phyloP scores from a whole-genome alignment of 2,888 invertebrate genomes.

The Drosophila setosimentum region DNA sequence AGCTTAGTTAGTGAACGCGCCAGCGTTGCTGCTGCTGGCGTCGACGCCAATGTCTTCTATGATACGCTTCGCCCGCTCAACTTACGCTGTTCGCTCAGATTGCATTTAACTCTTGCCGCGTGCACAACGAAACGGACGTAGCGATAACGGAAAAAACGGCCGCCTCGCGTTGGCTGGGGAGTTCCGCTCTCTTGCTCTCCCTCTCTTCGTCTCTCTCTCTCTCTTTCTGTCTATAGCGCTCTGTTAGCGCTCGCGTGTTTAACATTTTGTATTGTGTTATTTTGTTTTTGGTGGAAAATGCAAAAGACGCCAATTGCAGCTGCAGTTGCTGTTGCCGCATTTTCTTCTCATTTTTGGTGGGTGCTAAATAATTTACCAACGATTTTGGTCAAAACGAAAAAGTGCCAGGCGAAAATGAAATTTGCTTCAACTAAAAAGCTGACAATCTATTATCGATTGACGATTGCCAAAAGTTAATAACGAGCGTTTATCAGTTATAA shows the following conservation, averaged over 20 bases:
- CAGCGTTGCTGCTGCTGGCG: slow-evolving; percentile 43
- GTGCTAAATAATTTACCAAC: slow-evolving; percentile 56
- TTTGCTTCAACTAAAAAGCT: slow-evolving; percentile 16
- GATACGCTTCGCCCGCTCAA: slow-evolving; percentile 46
- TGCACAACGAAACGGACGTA: slow-evolving; percentile 64
- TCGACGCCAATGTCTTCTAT: slow-evolving; percentile 41
- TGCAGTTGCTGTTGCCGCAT: slow-evolving; percentile 40
- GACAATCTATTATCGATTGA: slow-evolving; percentile 52
- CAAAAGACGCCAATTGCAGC: slow-evolving; percentile 58
- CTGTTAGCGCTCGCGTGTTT: slow-evolving; percentile 31
- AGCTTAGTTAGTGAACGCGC: slow-evolving; percentile 30
- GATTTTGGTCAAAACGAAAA: slow-evolving; percentile 44
- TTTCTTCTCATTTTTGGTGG: slow-evolving; percentile 47
- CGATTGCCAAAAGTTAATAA: slow-evolving; percentile 13
- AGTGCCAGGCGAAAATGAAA: slow-evolving; percentile 56
- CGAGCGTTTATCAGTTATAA: slow-evolving; percentile 61
- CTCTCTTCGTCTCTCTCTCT: slow-evolving; percentile 3
- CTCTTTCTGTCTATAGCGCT: too few species aligned
- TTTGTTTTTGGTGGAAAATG: slow-evolving; percentile 59
- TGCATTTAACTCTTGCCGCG: slow-evolving; percentile 81
- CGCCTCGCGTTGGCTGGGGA: slow-evolving; percentile 60
- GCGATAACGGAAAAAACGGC: slow-evolving; percentile 61
- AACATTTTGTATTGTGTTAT: slow-evolving; percentile 43
- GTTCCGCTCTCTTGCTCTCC: slow-evolving; percentile 48
- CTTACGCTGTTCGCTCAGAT: slow-evolving; percentile 62